Conservation (phyloP, 1,140 invertebrate genomes). For the Cheumatopsyche charites region DNA sequence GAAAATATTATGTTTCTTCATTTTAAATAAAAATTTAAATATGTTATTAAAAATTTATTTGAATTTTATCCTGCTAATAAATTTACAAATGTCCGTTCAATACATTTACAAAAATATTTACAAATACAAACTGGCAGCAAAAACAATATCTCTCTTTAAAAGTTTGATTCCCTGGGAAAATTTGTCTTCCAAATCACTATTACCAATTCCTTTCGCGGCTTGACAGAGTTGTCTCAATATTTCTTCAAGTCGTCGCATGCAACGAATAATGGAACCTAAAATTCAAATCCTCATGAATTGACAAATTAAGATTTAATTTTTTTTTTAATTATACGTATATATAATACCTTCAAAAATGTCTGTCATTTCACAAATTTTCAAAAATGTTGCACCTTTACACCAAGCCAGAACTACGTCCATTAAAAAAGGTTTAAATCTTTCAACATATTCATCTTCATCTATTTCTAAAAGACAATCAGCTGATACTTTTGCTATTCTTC, state of each 20-base stretch:
- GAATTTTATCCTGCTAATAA: too few relatives aligned
- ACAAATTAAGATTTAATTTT: conserved; percentile 14
- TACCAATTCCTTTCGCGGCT: conserved; percentile 96
- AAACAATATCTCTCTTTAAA: conserved; percentile 98
- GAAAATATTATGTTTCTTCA: too few relatives aligned
- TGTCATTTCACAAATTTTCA: conserved; percentile 94
- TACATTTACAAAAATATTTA: conserved; percentile 54
- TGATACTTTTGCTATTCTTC: conserved; percentile 90
- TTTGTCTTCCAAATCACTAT: conserved; percentile 94
- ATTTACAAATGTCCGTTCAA: background rate
- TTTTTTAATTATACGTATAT: background rate
- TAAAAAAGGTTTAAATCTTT: conserved; percentile 90
- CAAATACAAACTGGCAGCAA: conserved; percentile 97
- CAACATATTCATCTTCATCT: conserved; percentile 91
- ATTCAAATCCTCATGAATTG: conserved; percentile 46
- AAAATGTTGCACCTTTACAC: conserved; percentile 93
- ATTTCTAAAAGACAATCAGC: conserved; percentile 89
- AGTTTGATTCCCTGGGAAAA: conserved; percentile 92
- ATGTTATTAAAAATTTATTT: background rate
- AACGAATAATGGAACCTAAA: conserved; percentile 95
- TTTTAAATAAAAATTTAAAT: background rate
- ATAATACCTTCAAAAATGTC: conserved; percentile 94
- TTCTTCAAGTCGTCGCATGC: conserved; percentile 96
- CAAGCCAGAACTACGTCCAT: conserved; percentile 98
- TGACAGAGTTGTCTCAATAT: conserved; percentile 93